phyloP scores from a whole-genome alignment of 2,113 vertebrate species.

The Pteropus alecto region DNA sequence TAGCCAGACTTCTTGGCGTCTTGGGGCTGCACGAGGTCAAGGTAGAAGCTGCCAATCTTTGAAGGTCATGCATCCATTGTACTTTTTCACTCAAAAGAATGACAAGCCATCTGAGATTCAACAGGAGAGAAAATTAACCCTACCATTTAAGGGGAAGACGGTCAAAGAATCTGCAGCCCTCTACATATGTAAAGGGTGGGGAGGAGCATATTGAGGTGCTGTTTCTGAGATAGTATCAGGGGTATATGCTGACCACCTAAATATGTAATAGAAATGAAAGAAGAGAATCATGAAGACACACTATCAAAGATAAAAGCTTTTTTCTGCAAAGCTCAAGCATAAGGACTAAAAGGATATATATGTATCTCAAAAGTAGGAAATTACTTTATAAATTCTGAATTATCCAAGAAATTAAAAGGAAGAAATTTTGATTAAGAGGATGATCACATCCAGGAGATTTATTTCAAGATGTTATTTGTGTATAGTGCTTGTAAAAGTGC shows the following conservation, averaged over 20 bases:
- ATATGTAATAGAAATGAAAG: not conserved
- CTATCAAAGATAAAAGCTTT: not conserved
- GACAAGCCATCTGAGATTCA: not conserved
- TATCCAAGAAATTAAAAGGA: not conserved
- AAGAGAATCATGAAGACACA: not conserved
- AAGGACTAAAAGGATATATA: not conserved
- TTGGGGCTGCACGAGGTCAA: not conserved
- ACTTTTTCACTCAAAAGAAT: not conserved
- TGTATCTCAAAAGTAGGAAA: not conserved
- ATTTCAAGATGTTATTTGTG: slow-evolving; percentile 80
- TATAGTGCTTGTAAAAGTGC: slow-evolving; percentile 56
- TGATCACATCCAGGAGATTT: slow-evolving; percentile 77
- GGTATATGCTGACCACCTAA: not conserved
- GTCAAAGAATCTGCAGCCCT: not conserved
- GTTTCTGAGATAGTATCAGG: not conserved
- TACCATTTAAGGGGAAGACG: not conserved
- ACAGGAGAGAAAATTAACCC: not conserved
- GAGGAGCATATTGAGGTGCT: not conserved
- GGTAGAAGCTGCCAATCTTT: not conserved
- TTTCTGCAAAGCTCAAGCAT: not conserved
- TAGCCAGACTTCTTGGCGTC: not conserved
- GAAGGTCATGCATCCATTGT: not conserved
- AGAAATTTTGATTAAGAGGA: slow-evolving; percentile 77
- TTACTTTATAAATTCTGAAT: not conserved
- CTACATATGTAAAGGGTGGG: not conserved